Conservation (phyloP, 2,888 invertebrate species). For the Apeira syringaria region DNA sequence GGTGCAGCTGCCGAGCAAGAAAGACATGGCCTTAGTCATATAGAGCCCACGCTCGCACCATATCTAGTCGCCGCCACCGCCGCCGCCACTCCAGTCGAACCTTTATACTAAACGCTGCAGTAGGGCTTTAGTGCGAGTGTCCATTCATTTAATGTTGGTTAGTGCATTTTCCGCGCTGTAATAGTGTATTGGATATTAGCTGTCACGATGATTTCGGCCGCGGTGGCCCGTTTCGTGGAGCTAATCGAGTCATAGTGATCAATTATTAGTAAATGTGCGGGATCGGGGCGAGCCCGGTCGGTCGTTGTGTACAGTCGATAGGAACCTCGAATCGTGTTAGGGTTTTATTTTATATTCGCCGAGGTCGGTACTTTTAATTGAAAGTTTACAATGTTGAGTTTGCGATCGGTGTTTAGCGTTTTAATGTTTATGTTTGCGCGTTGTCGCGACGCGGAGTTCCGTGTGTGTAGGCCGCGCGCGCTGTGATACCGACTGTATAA, state of each 20-base stretch:
- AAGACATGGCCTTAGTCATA: constrained; percentile 97
- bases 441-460: no score
- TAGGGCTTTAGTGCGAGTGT: constrained; percentile 67
- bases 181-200: constrained; percentile 7
- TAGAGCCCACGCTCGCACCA: constrained; percentile 60
- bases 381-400: constrained; percentile 43
- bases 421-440: constrained; percentile 42
- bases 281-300: constrained; percentile 29
- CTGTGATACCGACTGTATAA: constrained; percentile 9
- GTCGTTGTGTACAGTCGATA: constrained; percentile 48
- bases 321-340: constrained; percentile 56
- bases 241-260: constrained; percentile 41
- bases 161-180: constrained; percentile 48
- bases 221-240: constrained; percentile 9
- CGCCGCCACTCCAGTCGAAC: constrained; percentile 57
- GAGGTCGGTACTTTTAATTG: constrained; percentile 34
- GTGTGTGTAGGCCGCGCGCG: constrained; percentile 25
- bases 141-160: constrained; percentile 53
- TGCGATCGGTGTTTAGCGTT: constrained; percentile 38
- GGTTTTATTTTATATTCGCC: constrained; percentile 21
- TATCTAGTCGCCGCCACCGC: constrained; percentile 72
- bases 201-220: neutral
- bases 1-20: constrained; percentile 95
- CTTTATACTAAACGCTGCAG: constrained; percentile 47
- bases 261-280: constrained; percentile 28